phyloP scores from a whole-genome alignment of 1,140 invertebrate species.

The Drosophila pseudoobscura region DNA sequence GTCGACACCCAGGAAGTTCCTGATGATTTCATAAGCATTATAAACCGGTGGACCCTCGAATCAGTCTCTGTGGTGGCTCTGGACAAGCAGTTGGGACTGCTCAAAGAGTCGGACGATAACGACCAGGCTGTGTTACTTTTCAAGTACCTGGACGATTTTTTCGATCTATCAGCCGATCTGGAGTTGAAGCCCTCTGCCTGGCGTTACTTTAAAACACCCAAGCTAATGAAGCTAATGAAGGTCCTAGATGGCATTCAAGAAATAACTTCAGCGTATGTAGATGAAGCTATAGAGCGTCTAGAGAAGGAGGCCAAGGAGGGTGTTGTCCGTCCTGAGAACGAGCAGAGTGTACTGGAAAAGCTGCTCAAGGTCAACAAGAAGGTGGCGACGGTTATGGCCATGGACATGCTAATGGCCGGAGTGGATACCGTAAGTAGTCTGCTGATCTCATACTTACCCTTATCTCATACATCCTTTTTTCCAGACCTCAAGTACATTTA shows the following conservation, averaged over 20 bases:
- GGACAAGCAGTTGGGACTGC: constrained; percentile 86
- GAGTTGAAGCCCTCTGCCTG: constrained; percentile 87
- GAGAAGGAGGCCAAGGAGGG: constrained; percentile 53
- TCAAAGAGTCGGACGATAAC: constrained; percentile 79
- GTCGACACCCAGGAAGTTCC: constrained; percentile 84
- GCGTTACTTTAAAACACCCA: constrained; percentile 86
- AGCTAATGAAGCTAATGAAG: constrained; percentile 85
- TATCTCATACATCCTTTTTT: not conserved
- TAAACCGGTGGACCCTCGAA: constrained; percentile 89
- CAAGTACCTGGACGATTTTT: constrained; percentile 86
- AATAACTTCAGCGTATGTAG: constrained; percentile 48
- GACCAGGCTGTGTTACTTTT: constrained; percentile 86
- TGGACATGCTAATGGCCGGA: constrained; percentile 78
- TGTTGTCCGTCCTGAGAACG: constrained; percentile 64
- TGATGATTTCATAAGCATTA: constrained; percentile 85
- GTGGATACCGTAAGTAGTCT: constrained; percentile 66
- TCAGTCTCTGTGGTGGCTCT: constrained; percentile 88
- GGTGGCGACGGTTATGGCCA: constrained; percentile 81
- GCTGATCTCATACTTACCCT: not conserved
- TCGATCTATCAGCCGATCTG: constrained; percentile 85
- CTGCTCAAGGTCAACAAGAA: constrained; percentile 83
- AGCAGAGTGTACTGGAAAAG: constrained; percentile 74
- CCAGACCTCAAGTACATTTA: constrained; percentile 57
- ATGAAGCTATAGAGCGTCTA: constrained; percentile 65
- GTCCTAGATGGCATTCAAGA: constrained; percentile 73